Conservation (phyloP, 2,797 vertebrate species). For the Halcyon chelicuti region DNA sequence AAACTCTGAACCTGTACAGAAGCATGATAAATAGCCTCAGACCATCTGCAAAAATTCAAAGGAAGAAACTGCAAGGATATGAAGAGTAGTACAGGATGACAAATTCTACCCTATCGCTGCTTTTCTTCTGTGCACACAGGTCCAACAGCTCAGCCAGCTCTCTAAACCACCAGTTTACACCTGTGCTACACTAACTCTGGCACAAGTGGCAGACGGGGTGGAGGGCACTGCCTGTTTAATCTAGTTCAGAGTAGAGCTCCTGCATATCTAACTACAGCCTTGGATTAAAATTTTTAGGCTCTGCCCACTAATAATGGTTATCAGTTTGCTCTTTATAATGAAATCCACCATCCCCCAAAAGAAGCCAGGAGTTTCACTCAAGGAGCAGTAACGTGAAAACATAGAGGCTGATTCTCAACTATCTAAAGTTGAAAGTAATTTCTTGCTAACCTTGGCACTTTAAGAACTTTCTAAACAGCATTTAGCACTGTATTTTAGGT, state of each 20-base stretch:
- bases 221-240: not conserved
- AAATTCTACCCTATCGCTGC: not conserved
- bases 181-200: not conserved
- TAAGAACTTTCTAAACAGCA: not conserved
- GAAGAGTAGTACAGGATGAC: accelerated
- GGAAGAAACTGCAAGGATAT: not conserved
- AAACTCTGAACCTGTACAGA: accelerated
- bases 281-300: not conserved
- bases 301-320: not conserved
- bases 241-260: not conserved
- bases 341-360: not conserved
- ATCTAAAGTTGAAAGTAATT: not conserved
- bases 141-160: accelerated
- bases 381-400: not conserved
- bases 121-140: not conserved
- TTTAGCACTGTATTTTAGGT: conserved; percentile 4
- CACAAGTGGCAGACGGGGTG: not conserved
- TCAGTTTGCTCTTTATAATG: not conserved
- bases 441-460: conserved; percentile 1
- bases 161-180: not conserved
- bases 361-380: not conserved
- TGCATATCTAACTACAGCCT: not conserved
- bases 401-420: not conserved
- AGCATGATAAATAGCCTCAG: not conserved
- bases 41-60: not conserved